Evolutionary conservation across 2,113 vertebrate genomes (phyloP).

Genomic region (Ursus arctos): DNA sequence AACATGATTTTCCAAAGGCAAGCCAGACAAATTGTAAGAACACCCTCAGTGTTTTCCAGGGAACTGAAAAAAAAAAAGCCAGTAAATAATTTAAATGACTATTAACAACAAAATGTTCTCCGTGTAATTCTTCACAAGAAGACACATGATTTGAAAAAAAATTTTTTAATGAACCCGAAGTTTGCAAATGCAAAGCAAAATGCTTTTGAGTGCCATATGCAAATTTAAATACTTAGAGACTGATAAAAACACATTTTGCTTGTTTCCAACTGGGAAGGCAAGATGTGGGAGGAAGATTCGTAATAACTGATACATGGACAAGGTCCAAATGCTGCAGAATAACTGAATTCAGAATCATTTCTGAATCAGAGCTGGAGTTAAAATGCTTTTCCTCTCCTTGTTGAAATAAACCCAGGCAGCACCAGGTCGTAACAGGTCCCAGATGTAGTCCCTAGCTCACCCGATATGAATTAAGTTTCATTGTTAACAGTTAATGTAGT

Average conservation of each 20-base stretch:
- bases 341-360: slow-evolving; percentile 65
- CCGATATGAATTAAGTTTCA: slow-evolving; percentile 78
- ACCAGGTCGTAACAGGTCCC: slow-evolving; percentile 51
- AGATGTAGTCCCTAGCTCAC: slow-evolving; percentile 51
- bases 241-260: slow-evolving; percentile 68
- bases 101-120: slow-evolving; percentile 57
- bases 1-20: slow-evolving; percentile 43
- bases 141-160: not conserved
- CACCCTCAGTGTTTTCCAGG: slow-evolving; percentile 21
- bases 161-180: slow-evolving; percentile 1
- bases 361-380: slow-evolving; percentile 69
- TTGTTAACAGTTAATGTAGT: slow-evolving; percentile 70
- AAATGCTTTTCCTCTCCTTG: slow-evolving; percentile 66
- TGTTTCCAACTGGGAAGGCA: slow-evolving; percentile 68
- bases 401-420: slow-evolving; percentile 61
- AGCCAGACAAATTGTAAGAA: slow-evolving; percentile 40
- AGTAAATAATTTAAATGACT: slow-evolving; percentile 58
- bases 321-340: slow-evolving; percentile 32
- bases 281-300: slow-evolving; percentile 59
- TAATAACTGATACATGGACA: slow-evolving; percentile 66
- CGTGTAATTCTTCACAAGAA: slow-evolving; percentile 50
- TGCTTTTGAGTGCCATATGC: slow-evolving; percentile 36
- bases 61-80: slow-evolving; percentile 42
- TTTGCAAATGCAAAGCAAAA: slow-evolving; percentile 58
- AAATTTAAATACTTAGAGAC: slow-evolving; percentile 44